A percentile compares a stretch with the other conserved stretches of the same genome.
These are phyloP conservation scores for Parnassius mnemosyne DNA, from an alignment of 2,888 invertebrate species.

Conservation along the genomic window DNA sequence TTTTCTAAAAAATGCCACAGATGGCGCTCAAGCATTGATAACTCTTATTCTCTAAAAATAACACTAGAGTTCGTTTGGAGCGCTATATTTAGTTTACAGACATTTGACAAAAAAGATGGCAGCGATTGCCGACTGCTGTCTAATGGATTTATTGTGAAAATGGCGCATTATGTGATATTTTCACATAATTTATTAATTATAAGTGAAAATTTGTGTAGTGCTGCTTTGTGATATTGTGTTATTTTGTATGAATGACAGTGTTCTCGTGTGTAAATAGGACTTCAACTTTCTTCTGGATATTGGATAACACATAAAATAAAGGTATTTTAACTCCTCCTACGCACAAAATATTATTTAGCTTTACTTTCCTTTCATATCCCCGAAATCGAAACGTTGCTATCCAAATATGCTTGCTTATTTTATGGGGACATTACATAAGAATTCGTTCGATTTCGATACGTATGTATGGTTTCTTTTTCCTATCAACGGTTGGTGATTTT, in stretches of 20 bases:
- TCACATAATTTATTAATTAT: slow-evolving; percentile 70
- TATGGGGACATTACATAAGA: slow-evolving; percentile 68
- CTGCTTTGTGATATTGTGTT: slow-evolving; percentile 74
- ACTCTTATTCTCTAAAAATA: slow-evolving; percentile 75
- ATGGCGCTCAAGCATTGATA: slow-evolving; percentile 49
- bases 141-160: slow-evolving; percentile 76
- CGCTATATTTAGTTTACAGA: slow-evolving; percentile 80
- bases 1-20: slow-evolving; percentile 34
- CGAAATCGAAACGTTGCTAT: slow-evolving; percentile 3
- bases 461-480: slow-evolving; percentile 24
- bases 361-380: slow-evolving; percentile 16
- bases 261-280: slow-evolving; percentile 71
- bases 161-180: slow-evolving; percentile 78
- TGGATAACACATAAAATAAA: slow-evolving; percentile 78
- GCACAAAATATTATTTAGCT: slow-evolving; percentile 45
- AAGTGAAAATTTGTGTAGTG: slow-evolving; percentile 78
- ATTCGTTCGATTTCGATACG: slow-evolving; percentile 34
- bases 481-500: slow-evolving; percentile 35
- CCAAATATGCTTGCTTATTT: slow-evolving; percentile 30
- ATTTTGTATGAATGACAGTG: slow-evolving; percentile 74
- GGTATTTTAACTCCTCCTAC: slow-evolving; percentile 74
- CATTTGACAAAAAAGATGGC: slow-evolving; percentile 81
- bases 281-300: slow-evolving; percentile 76
- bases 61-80: slow-evolving; percentile 79
- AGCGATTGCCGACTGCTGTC: slow-evolving; percentile 77